Percentiles rank a stretch among this genome's conserved stretches.
Evolutionary conservation across 2,113 vertebrate species (phyloP).

Genomic region (Muntiacus reevesi): DNA sequence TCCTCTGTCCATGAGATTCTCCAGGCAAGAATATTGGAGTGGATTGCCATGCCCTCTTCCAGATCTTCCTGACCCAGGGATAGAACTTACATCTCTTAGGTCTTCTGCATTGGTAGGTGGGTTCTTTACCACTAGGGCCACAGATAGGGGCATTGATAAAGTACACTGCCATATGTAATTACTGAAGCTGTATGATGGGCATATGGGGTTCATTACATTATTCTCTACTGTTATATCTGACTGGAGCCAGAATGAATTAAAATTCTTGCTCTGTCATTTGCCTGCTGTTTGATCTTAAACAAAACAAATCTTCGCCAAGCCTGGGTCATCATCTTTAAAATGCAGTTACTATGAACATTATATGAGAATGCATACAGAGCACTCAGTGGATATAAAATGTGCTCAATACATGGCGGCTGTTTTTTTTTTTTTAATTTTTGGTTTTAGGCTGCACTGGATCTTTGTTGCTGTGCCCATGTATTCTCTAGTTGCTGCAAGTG

Average conservation of each 20-base stretch:
- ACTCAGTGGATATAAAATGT: neutral
- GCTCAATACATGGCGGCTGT: neutral
- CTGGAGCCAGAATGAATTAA: neutral
- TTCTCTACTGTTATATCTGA: neutral
- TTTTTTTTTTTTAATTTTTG: neutral
- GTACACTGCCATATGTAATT: neutral
- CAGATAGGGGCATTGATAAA: neutral
- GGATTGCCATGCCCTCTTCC: neutral
- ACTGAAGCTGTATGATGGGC: neutral
- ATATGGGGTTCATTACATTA: neutral
- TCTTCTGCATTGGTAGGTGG: neutral
- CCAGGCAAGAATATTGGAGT: neutral
- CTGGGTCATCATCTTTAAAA: conserved; percentile 13
- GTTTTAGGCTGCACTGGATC: neutral
- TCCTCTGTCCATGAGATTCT: neutral
- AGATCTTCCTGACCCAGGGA: neutral
- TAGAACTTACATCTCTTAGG: neutral
- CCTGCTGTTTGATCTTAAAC: neutral
- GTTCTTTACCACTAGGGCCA: neutral
- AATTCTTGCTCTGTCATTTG: conserved; percentile 11
- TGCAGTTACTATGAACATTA: neutral
- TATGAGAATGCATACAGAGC: neutral
- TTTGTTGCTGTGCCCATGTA: neutral
- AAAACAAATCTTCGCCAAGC: conserved; percentile 26
- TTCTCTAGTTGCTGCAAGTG: neutral